Percentiles rank a stretch among this genome's conserved stretches.
Evolutionary conservation across 2,888 invertebrate genomes (phyloP).

Genomic region (Drosophila nigricruria): DNA sequence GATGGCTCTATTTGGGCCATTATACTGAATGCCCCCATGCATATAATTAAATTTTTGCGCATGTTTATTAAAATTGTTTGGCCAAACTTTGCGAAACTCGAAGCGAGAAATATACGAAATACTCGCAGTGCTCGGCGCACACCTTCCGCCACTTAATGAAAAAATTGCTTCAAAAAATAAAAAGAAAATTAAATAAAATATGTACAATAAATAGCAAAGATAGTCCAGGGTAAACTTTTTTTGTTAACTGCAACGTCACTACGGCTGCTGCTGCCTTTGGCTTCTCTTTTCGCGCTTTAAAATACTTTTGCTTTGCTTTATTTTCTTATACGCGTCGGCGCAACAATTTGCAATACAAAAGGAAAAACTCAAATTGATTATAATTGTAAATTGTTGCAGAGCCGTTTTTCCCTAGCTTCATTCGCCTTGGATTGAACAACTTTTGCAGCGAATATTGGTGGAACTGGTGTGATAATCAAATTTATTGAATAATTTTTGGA

Average conservation of each 20-base stretch:
- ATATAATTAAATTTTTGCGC: constrained; percentile 77
- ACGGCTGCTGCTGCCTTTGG: constrained; percentile 22
- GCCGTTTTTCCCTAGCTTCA: constrained; percentile 8
- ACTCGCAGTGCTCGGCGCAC: constrained; percentile 33
- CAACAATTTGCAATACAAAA: constrained; percentile 65
- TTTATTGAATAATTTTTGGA: neutral
- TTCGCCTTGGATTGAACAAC: constrained; percentile 5
- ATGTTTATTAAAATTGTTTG: constrained; percentile 79
- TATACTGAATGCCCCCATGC: constrained; percentile 72
- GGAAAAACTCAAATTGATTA: constrained; percentile 66
- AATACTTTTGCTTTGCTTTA: constrained; percentile 66
- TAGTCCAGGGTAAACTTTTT: constrained; percentile 65
- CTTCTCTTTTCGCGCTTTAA: constrained; percentile 43
- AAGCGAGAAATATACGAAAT: constrained; percentile 32
- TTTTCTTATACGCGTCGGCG: constrained; percentile 35
- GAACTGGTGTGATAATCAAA: neutral
- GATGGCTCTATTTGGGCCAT: constrained; percentile 72
- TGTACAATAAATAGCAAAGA: constrained; percentile 31
- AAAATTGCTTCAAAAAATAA: constrained; percentile 50
- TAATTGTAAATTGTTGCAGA: constrained; percentile 74
- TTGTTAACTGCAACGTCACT: constrained; percentile 69
- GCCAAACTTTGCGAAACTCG: constrained; percentile 45
- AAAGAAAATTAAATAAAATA: neutral
- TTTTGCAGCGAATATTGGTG: neutral
- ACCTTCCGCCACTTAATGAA: constrained; percentile 48